A percentile compares a stretch with the other conserved stretches of the same genome.
Conservation (phyloP, 2,797 vertebrate genomes). For the Eidolon dupreanum region DNA sequence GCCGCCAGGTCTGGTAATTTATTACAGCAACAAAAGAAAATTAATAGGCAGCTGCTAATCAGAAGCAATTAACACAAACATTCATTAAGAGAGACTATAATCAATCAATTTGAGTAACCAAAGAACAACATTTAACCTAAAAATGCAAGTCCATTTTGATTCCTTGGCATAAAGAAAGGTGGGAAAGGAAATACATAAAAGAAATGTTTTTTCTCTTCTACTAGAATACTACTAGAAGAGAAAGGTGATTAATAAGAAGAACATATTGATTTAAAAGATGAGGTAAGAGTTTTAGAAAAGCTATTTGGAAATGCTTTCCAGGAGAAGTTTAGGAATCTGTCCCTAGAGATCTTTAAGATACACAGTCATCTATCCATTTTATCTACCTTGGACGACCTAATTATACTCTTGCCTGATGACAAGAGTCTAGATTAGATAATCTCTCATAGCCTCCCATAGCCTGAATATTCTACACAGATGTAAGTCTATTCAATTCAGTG, state of each 20-base stretch:
- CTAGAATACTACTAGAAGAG: not conserved
- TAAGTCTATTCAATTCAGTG: not conserved
- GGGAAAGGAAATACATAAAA: not conserved
- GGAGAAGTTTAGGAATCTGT: not conserved
- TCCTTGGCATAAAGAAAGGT: conserved; percentile 12
- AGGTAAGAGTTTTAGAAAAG: conserved; percentile 17
- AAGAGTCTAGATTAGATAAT: not conserved
- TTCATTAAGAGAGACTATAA: not conserved
- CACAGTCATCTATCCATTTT: not conserved
- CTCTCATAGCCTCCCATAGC: not conserved
- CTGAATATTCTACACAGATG: not conserved
- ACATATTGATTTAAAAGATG: not conserved
- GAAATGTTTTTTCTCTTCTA: not conserved
- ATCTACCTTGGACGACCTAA: not conserved
- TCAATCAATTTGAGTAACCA: not conserved
- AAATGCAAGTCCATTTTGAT: conserved; percentile 30
- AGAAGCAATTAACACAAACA: not conserved
- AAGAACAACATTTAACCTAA: conserved; percentile 14
- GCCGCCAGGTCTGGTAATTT: not conserved
- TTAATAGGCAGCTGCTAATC: not conserved
- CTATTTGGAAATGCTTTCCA: not conserved
- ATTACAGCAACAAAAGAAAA: not conserved
- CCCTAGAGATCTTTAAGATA: not conserved
- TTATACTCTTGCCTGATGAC: not conserved
- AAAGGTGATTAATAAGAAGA: conserved; percentile 14